Base-by-base conservation (phyloP, 1,140 invertebrate species). In the Heliconius nattereri region DNA sequence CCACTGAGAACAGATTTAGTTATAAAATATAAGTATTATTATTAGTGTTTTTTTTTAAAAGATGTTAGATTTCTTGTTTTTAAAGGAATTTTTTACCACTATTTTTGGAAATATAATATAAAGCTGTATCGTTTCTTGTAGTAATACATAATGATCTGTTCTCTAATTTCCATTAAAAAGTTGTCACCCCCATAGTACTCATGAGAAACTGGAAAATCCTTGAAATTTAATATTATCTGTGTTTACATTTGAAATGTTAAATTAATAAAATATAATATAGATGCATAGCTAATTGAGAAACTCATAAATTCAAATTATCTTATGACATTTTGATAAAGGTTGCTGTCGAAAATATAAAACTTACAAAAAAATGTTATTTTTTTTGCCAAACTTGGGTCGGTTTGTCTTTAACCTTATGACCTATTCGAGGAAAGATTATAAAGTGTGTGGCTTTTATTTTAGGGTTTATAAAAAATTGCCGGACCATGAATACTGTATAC, bases 301-400 rank as follows among this genome's bases (percentile, higher is more conserved):
- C 60, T 66, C 23, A 66, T 66, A 29, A 29, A 66, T 66, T 66
- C 26, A 29, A 66, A 66, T 66, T 66, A 66, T 11, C 60, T n/a
- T 70, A 23, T 29, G 75, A 71, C 37, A 76, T 76, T 76, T 76
- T 26, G 66, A 74, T 20, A 76, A 76, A 76, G 60, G 23, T 70
- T n/a, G 37, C 3, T 26, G 37, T 71, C 29, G 0, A 71, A 29
- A 9, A 23, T 23, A 23, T 2, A 57, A 57, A 66, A 13, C 3
- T 66, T 6, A 5, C 13, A 66, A 66, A 26, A 66, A 26, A 13
- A 60, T 23, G n/a, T 60, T n/a, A 13, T 9, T 60, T 11, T 60
- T 60, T 60, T 23, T 60, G n/a, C n/a, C 20, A 60, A 60, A 0
- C 20, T 16, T 26, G 26, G 5, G 60, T 66, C 26, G 11, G n/a